A percentile compares a stretch with the other conserved stretches of the same genome.
Conservation (phyloP, 2,113 vertebrate genomes). For the Gallinago undulata region DNA sequence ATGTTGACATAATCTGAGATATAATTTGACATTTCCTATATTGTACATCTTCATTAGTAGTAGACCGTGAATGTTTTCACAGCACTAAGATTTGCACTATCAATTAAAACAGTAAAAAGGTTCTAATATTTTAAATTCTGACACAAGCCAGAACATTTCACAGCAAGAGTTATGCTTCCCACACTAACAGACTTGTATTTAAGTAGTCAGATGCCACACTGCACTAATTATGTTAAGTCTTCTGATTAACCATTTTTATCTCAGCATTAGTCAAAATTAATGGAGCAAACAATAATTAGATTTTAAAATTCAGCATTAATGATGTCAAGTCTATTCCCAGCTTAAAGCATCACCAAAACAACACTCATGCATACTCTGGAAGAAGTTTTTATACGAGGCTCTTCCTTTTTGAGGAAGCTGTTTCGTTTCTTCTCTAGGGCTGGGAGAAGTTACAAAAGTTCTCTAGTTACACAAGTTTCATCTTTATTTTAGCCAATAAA, state of each 20-base stretch:
- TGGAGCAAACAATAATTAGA: neutral
- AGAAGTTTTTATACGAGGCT: neutral
- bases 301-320: neutral
- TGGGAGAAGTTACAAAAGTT: neutral
- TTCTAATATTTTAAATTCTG: slow-evolving; percentile 15
- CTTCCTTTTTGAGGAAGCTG: neutral
- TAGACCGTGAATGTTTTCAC: neutral
- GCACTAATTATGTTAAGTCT: slow-evolving; percentile 20
- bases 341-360: neutral
- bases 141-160: slow-evolving; percentile 8
- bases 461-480: neutral
- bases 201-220: slow-evolving; percentile 10
- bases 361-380: neutral
- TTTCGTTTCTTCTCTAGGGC: neutral
- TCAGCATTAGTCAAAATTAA: slow-evolving; percentile 42
- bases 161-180: neutral
- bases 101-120: neutral
- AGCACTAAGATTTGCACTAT: neutral
- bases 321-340: neutral
- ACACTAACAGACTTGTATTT: neutral
- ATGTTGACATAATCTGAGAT: neutral
- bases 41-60: neutral
- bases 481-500: neutral
- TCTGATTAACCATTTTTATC: slow-evolving; percentile 32
- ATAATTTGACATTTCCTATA: neutral